Evolutionary conservation across 2,888 invertebrate species (phyloP).

Genomic region (Pegoplata infirma): DNA sequence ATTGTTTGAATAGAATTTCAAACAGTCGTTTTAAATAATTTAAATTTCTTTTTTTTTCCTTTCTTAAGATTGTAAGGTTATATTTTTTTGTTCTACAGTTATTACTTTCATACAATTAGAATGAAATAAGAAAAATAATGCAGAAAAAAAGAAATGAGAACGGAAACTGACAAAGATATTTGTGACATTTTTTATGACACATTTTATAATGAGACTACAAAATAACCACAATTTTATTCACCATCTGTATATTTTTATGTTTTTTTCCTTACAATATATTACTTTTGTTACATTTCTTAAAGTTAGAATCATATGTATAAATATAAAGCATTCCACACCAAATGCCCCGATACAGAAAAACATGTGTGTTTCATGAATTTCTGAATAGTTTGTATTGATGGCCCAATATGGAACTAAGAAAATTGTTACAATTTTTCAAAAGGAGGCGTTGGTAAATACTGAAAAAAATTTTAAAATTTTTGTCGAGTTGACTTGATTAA

Average conservation of each 20-base stretch:
- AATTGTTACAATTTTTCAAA: too few species aligned
- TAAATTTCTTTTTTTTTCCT: neutral
- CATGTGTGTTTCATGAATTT: too few species aligned
- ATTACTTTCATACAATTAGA: slow-evolving; percentile 35
- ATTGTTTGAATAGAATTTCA: neutral
- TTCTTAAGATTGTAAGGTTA: neutral
- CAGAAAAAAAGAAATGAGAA: neutral
- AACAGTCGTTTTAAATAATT: neutral
- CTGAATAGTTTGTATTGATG: too few species aligned
- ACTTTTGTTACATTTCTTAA: too few species aligned
- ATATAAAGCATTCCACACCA: too few species aligned
- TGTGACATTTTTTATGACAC: slow-evolving; percentile 50
- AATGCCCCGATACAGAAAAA: too few species aligned
- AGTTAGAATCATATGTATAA: too few species aligned
- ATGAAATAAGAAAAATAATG: neutral
- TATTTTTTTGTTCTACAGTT: neutral
- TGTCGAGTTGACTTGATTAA: too few species aligned
- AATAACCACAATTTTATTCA: slow-evolving; percentile 22
- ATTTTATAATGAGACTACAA: slow-evolving; percentile 42
- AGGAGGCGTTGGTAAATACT: too few species aligned
- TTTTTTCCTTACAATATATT: too few species aligned
- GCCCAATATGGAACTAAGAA: too few species aligned
- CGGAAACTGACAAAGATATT: slow-evolving; percentile 43
- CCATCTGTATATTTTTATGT: neutral
- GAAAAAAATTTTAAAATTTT: too few species aligned